These are phyloP conservation scores for Bufotes viridis DNA, from an alignment of 2,797 vertebrate genomes.

Conservation along the genomic window DNA sequence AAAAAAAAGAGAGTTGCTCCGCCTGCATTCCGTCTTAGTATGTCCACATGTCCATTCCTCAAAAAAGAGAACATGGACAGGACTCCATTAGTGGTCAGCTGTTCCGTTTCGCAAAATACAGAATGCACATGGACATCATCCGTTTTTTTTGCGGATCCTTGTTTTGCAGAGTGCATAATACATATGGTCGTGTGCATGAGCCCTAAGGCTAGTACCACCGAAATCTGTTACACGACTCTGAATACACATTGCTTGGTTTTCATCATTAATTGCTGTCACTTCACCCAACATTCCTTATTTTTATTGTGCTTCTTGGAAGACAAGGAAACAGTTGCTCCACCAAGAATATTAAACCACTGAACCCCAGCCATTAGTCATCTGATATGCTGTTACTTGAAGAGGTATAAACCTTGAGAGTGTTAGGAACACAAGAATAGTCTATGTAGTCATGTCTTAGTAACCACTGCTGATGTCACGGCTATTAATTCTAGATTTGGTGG, in stretches of 20 bases:
- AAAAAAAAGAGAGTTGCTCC: no score
- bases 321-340: slow-evolving; percentile 9
- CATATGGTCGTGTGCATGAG: no score
- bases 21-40: no score
- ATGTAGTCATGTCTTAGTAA: slow-evolving; percentile 34
- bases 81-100: no score
- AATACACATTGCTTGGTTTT: no score
- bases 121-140: no score
- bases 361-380: slow-evolving; percentile 28
- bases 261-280: neutral
- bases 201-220: neutral
- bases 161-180: neutral
- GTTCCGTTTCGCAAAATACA: no score
- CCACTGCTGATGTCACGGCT: slow-evolving; percentile 34
- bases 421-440: slow-evolving; percentile 24
- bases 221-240: no score
- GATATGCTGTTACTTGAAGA: slow-evolving; percentile 34
- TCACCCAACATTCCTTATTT: neutral
- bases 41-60: no score
- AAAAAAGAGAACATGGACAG: no score
- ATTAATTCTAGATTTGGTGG: neutral
- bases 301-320: neutral
- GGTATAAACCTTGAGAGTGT: neutral
- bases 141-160: no score
- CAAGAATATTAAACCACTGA: slow-evolving; percentile 19